Base-by-base conservation (phyloP, 2,113 vertebrate species). In the Dinomys branickii region DNA sequence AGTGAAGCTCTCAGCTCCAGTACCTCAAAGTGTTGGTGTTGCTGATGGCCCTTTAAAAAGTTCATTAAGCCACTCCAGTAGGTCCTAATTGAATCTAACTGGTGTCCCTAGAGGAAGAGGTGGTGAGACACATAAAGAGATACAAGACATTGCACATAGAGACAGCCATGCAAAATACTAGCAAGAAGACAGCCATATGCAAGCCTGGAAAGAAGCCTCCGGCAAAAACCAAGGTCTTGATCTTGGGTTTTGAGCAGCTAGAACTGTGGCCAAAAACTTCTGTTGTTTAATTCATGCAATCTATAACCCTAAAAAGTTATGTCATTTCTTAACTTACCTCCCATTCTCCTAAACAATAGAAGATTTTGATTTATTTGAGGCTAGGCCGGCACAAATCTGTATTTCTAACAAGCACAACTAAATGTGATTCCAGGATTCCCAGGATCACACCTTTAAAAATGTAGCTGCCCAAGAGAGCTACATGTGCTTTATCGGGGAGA, bases 361-460 rank as follows among this genome's bases (percentile, higher is more conserved):
- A 84, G 47, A 90, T 44, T 71, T 82, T 82, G 44, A 94, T 90
- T 90, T 28, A 12, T 6, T 28, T 82, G 50, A 44, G 30, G 14
- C 35, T 82, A 11, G 16, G 16, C 20, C 91, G 61, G 24, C 30
- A 89, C 24, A 84, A 44, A 93, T 81, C 24, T 92, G 41, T 65
- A 90, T 82, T 61, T 94, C 78, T 63, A 35, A 86, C 58, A 84
- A 75, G 73, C 44, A 92, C 26, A 90, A 4, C 7, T 52, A 35
- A 94, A 73, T 82, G 44, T 82, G 73, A 90, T 30, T 13, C 14
- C 52, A 38, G n/a, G 4, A 50, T 35, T 41, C 35, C 69, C 26
- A 91, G 50, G 44, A 58, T 52, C 35, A 61, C 61, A 63, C 56
- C 59, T 97, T 78, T 17, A 58, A 95, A 78, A 67, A 26, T 13